Evolutionary conservation across 1,140 invertebrate genomes (phyloP), one percentile per base, ranked within the genome.

Genomic region (Drosophila erecta): DNA sequence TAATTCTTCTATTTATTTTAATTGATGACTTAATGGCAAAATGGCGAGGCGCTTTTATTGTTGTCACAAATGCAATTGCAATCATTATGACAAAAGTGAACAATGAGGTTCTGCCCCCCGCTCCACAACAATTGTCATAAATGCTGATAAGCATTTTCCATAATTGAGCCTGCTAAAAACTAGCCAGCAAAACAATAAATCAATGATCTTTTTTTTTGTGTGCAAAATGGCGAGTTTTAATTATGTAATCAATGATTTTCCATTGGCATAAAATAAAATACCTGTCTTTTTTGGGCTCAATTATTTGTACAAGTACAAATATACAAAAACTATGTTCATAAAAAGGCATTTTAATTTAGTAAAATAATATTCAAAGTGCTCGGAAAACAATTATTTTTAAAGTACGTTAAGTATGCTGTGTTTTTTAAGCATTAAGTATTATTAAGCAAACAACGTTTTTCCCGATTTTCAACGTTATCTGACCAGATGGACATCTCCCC

Each of bases 1-100:
- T 81, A 72, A 79, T 83, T 87, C 87, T 71, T 66, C 79, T 89
- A 87, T 87, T 83, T 87, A 89, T 87, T 87, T 87, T 83, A 87
- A 87, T 87, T 87, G 83, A 87, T 87, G 84, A 83, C 75, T 87
- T 87, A 89, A 89, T 87, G 79, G 64, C 75, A 49, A 79, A 50
- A 69, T 35, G 49, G 70, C 76, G 40, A 79, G 76, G 71, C 59
- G 81, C 56, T 71, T 74, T 75, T 79, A 81, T 81, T 86, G 73
- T 86, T 86, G 81, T 86, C 81, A 73, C 70, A 87, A 87, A 70
- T 87, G 61, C 60, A 81, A 85, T 79, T 78, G 55, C 61, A 86
- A 85, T 86, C 78, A 85, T 85, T 86, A 86, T 55, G 73, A 57
- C 65, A 81, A 65, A 65, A 85, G 65, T 65, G 67, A 80, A 72